A percentile compares a stretch with the other conserved stretches of the same genome.
Evolutionary conservation across 2,113 vertebrate genomes (phyloP).

Genomic region (Penelope pileata): DNA sequence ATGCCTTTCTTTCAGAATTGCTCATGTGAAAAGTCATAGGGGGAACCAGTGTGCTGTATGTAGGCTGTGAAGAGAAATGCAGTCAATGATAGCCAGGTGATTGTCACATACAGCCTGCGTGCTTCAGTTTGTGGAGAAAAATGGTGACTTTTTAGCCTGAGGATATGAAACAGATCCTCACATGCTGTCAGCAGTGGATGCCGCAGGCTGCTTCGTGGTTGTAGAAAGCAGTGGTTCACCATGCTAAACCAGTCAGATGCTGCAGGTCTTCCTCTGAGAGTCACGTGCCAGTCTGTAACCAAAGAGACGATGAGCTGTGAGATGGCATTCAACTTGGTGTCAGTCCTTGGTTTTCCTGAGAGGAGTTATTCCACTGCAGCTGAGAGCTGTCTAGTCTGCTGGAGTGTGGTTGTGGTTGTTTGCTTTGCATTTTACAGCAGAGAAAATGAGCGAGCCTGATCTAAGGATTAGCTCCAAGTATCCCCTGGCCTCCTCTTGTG

Average conservation of each 20-base stretch:
- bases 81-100: neutral
- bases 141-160: neutral
- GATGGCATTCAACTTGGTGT: neutral
- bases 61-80: neutral
- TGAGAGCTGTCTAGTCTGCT: neutral
- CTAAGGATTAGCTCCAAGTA: neutral
- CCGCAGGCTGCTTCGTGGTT: neutral
- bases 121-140: neutral
- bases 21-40: neutral
- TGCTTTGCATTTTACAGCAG: neutral
- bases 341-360: neutral
- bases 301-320: neutral
- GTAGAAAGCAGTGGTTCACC: neutral
- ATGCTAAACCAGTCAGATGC: fast-evolving
- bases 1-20: neutral
- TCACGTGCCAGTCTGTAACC: neutral
- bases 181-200: too few species aligned
- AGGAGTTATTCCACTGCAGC: neutral
- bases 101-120: fast-evolving
- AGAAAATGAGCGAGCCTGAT: neutral
- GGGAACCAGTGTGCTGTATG: neutral
- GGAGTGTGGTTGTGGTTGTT: neutral
- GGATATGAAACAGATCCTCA: neutral
- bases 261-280: neutral
- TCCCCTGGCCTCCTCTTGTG: neutral